A percentile compares a stretch with the other conserved stretches of the same genome.
These are phyloP conservation scores for Lepidocyrtoides sp. DNA, from an alignment of 2,888 invertebrate genomes.

Conservation along the genomic window DNA sequence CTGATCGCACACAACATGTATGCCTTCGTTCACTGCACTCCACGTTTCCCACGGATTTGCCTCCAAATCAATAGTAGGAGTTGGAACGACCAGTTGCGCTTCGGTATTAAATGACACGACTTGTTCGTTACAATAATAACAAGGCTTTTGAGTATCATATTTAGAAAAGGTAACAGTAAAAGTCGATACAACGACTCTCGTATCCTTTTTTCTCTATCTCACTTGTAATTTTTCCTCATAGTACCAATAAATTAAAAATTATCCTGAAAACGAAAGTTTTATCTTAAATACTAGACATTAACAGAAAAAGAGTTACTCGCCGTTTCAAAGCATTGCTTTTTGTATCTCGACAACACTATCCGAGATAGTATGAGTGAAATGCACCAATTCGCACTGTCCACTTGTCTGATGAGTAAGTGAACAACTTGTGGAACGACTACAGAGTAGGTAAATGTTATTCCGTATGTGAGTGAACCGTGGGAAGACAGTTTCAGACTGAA, in stretches of 20 bases:
- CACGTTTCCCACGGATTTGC: background rate
- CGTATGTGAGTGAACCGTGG: conserved; percentile 20
- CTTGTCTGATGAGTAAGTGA: background rate
- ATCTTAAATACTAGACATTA: background rate
- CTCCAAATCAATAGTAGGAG: background rate
- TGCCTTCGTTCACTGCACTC: too few species aligned
- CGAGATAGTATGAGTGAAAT: too few species aligned
- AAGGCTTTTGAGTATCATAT: conserved; percentile 14
- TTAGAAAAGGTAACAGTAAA: conserved; percentile 24
- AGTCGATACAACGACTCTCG: background rate
- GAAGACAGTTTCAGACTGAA: conserved; percentile 66
- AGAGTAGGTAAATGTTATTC: conserved; percentile 19
- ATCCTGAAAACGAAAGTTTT: conserved; percentile 37
- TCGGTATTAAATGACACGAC: background rate
- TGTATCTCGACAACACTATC: background rate
- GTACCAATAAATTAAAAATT: conserved; percentile 1
- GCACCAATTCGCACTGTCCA: background rate
- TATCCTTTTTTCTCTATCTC: background rate
- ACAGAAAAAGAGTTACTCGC: background rate
- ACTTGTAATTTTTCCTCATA: background rate
- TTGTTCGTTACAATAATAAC: conserved; percentile 22
- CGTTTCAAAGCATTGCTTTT: background rate
- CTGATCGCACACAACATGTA: background rate
- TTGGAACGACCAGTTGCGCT: conserved; percentile 49
- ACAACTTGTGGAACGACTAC: conserved; percentile 55